Base-by-base conservation (phyloP, 2,797 vertebrate species). In the Psittacula echo region DNA sequence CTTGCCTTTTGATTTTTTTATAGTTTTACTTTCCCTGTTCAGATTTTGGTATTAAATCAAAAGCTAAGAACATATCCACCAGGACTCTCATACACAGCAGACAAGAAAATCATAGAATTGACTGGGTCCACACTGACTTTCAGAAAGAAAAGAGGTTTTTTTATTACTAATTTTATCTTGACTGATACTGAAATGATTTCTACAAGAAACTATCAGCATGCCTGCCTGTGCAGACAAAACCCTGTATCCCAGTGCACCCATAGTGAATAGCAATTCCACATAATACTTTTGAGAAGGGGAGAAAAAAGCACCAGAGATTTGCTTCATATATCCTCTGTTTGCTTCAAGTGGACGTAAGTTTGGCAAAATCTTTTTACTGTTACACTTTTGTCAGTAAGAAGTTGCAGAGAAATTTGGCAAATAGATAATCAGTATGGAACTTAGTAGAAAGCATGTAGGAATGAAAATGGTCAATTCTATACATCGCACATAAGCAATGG, bases 131-230 rank as follows among this genome's bases (percentile, higher is more conserved):
- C 21, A 51, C 8, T 23, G 65, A 42, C 42, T 95, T 91, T 54
- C 24, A 65, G 37, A 67, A 94, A n/a, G 9, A 67, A 50, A 78
- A 87, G 42, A 42, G 45, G 1, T 11, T 1, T 17, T 80, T 77
- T 84, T 44, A 68, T 76, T 84, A 29, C 37, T 61, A 22, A 58
- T 78, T 84, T 93, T 96, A 76, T 90, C 68, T 67, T 44, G 32
- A 75, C 32, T n/a, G 44, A 87, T 85, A 75, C 42, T 83, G 87
- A 91, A 94, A 82, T 87, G 6, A 92, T 29, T 90, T 87, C 65
- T 80, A 42, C 39, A 68, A 70, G 54, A 87, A 45, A 5, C 7
- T 29, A 83, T 71, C 82, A 56, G 27, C 39, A 75, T 32, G 41
- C 50, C 42, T 83, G 30, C 44, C 45, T 78, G 92, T 76, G 65